A percentile compares a stretch with the other conserved stretches of the same genome.
These are phyloP conservation scores for Drosophila trichaetosa DNA, from an alignment of 2,888 invertebrate species.

Conservation along the genomic window DNA sequence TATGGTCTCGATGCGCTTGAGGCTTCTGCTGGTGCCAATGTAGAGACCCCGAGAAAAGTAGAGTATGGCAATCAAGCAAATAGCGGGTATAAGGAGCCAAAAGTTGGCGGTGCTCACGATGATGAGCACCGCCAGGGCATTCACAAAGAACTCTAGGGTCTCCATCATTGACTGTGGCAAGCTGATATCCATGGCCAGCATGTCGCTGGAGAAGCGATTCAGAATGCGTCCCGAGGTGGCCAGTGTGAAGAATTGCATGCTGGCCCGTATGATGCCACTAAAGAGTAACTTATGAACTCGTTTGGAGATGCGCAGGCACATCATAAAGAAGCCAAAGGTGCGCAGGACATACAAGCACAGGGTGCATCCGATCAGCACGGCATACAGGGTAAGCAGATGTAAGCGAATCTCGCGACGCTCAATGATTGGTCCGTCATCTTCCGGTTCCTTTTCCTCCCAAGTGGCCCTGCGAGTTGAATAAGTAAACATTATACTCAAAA, in stretches of 20 bases:
- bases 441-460: constrained; percentile 83
- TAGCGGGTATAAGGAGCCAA: constrained; percentile 87
- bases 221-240: constrained; percentile 89
- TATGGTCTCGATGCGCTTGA: constrained; percentile 85
- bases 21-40: constrained; percentile 86
- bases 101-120: constrained; percentile 88
- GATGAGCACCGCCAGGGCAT: constrained; percentile 86
- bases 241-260: constrained; percentile 91
- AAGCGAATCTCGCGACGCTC: constrained; percentile 65
- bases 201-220: constrained; percentile 91
- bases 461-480: constrained; percentile 75
- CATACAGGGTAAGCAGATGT: constrained; percentile 77
- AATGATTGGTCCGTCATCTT: constrained; percentile 50
- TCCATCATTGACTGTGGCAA: constrained; percentile 87
- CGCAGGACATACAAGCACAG: constrained; percentile 86
- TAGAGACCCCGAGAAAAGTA: constrained; percentile 86
- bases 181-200: constrained; percentile 88
- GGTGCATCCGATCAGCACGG: constrained; percentile 74
- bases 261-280: constrained; percentile 89
- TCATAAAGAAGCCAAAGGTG: constrained; percentile 89
- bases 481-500: not conserved
- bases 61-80: constrained; percentile 87
- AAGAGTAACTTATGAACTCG: constrained; percentile 92
- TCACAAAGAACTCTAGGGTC: constrained; percentile 86
- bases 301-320: constrained; percentile 91